These are phyloP conservation scores for Salvelinus fontinalis DNA, from an alignment of 2,113 vertebrate genomes.

Conservation along the genomic window DNA sequence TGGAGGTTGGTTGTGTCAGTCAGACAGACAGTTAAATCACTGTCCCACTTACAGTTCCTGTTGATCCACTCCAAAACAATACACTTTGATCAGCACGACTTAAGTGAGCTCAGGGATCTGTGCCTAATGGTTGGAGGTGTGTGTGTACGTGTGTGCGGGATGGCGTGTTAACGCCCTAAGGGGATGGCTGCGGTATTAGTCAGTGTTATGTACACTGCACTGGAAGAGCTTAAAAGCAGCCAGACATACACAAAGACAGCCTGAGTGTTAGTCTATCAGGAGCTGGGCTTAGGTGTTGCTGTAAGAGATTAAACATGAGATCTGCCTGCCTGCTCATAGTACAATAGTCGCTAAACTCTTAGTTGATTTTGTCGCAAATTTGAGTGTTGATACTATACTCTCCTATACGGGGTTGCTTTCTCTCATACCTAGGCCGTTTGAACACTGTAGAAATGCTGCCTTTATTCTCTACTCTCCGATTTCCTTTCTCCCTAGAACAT, in stretches of 20 bases:
- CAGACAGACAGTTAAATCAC: not conserved
- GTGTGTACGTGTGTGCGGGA: no score
- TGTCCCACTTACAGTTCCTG: not conserved
- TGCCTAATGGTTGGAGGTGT: not conserved
- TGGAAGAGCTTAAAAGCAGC: not conserved
- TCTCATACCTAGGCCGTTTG: no score
- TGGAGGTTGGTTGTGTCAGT: not conserved
- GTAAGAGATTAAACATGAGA: not conserved
- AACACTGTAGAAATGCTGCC: no score
- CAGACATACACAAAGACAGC: not conserved
- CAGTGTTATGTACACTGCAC: not conserved
- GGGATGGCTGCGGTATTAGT: conserved; percentile 10
- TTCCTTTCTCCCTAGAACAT: no score
- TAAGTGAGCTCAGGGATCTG: not conserved
- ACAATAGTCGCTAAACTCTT: no score
- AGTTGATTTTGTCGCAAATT: no score
- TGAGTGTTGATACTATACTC: no score
- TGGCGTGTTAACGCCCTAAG: not conserved
- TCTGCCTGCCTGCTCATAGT: not conserved
- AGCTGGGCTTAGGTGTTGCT: not conserved
- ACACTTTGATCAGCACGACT: not conserved
- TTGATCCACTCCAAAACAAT: not conserved
- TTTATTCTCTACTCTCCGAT: no score
- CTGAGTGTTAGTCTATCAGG: not conserved
- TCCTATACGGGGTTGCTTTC: no score